These are phyloP conservation scores for Apteryx owenii DNA, from an alignment of 2,113 vertebrate genomes.

Conservation along the genomic window DNA sequence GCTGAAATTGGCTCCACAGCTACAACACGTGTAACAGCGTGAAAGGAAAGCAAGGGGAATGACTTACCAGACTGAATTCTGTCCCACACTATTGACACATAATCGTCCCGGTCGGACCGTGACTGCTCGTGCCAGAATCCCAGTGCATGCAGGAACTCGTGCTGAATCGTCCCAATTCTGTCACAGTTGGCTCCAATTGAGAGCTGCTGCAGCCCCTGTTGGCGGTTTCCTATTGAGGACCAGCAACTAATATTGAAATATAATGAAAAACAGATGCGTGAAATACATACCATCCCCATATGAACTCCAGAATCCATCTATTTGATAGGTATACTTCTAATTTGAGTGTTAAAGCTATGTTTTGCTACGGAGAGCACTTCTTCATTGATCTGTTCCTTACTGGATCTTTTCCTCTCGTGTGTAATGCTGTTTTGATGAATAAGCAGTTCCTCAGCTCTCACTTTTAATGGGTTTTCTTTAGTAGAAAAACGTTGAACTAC, in stretches of 20 bases:
- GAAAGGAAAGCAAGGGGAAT: neutral
- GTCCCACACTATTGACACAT: conserved; percentile 85
- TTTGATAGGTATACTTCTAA: neutral
- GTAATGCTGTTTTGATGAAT: neutral
- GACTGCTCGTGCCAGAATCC: conserved; percentile 95
- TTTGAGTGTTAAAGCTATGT: neutral
- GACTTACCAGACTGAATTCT: conserved; percentile 81
- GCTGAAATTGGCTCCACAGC: neutral
- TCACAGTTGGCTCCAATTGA: conserved; percentile 88
- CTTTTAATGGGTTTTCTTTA: neutral
- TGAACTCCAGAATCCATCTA: neutral
- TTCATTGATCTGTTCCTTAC: neutral
- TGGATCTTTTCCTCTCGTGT: neutral
- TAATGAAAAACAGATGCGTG: neutral
- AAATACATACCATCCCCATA: neutral
- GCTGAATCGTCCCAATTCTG: conserved; percentile 82
- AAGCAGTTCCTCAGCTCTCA: rapidly evolving
- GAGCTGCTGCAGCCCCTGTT: conserved; percentile 79
- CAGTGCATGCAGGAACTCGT: conserved; percentile 89
- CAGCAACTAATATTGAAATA: conserved; percentile 82
- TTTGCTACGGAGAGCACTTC: neutral
- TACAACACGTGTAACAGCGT: neutral
- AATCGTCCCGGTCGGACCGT: conserved; percentile 87
- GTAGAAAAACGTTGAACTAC: neutral
- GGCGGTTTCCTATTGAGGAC: conserved; percentile 87